Base-by-base conservation (phyloP, 1,140 invertebrate genomes). In the Lethrus apterus region DNA sequence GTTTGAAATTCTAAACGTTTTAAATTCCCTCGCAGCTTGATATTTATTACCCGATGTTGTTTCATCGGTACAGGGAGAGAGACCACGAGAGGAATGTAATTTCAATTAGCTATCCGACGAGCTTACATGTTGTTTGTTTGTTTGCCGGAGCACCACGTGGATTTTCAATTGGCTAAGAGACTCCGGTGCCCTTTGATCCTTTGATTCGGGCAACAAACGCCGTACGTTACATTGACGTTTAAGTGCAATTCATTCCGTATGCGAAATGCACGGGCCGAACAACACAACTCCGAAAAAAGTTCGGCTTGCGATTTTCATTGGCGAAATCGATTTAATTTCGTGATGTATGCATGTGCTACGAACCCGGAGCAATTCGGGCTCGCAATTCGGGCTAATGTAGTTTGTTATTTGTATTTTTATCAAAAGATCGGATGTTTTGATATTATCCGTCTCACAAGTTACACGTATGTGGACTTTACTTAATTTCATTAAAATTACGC, bases 151-250 rank as follows among this genome's bases (percentile, higher is more conserved):
- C 5, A 34, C 10, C 5, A 38, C 24, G 35, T 38, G 35, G 20
- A 38, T 38, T 21, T 38, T 23, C 18, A 38, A 38, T 38, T 38
- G 35, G 35, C 18, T 38, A 38, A 38, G 35, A 38, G 35, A 18
- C 35, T 21, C 18, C 14, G 13, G 13, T 11, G 35, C 18, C 18
- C 35, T 38, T 38, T 38, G 35, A 38, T 38, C 35, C 14, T 38
- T 38, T 38, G 18, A 38, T 17, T 10, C 24, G 9, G 10, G 7
- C 24, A 11, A 21, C n/a, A 21, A 34, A 38, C 24, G 35, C n/a
- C n/a, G n/a, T 11, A 11, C 18, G 24, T 38, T 38, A 18, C 19
- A 38, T 21, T 11, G 18, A 21, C 35, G 35, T 18, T 38, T 20
- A 38, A 38, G 35, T 38, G 35, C 20, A 23, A 38, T 38, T 38